Conservation (phyloP, 2,888 invertebrate species). For the Amphipoea lucens region DNA sequence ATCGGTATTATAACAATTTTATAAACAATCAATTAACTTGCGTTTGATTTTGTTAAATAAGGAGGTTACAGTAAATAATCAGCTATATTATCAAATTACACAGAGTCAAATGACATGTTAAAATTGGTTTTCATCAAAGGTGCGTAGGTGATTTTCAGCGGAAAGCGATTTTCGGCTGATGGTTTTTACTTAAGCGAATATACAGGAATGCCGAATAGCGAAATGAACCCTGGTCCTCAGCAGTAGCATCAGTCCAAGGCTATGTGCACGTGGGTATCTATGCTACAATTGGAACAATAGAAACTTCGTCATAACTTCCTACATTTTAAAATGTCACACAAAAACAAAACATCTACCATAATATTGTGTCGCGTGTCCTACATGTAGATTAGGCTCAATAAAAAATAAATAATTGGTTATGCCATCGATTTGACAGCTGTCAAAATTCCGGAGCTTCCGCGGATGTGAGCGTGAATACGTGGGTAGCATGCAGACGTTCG, state of each 20-base stretch:
- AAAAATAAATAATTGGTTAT: slow-evolving; percentile 32
- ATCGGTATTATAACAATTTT: neutral
- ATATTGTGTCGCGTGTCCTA: slow-evolving; percentile 15
- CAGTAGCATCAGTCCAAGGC: neutral
- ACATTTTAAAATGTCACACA: neutral
- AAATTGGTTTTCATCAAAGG: neutral
- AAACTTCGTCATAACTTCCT: neutral
- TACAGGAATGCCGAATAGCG: neutral
- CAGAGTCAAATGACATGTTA: neutral
- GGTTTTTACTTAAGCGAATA: neutral
- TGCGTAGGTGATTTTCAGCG: neutral
- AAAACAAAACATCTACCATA: slow-evolving; percentile 21
- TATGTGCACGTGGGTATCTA: too few species aligned
- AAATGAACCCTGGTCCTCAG: neutral
- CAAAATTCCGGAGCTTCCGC: slow-evolving; percentile 27
- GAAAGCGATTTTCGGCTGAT: too few species aligned
- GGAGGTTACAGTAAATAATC: neutral
- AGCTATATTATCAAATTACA: neutral
- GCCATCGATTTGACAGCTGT: slow-evolving; percentile 34
- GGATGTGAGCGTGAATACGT: slow-evolving; percentile 26
- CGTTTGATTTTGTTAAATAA: neutral
- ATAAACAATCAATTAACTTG: neutral
- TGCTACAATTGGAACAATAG: slow-evolving; percentile 11
- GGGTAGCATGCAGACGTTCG: slow-evolving; percentile 26
- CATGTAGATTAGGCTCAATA: slow-evolving; percentile 28